phyloP scores from a whole-genome alignment of 1,140 invertebrate species.

The Stegodyphus dumicola region DNA sequence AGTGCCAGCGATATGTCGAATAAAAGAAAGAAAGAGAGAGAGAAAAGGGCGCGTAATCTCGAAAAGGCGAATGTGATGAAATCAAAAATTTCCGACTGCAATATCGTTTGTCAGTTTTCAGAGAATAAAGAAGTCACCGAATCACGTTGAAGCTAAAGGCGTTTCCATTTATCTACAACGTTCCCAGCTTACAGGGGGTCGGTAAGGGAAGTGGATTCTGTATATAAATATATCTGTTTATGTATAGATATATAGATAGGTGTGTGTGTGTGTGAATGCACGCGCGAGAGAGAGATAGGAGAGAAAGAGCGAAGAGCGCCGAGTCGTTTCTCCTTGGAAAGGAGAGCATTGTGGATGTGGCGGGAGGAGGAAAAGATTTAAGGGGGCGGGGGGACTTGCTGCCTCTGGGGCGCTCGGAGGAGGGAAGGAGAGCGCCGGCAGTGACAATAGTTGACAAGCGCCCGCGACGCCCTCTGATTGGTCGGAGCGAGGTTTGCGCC shows the following conservation, averaged over 20 bases:
- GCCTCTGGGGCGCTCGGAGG: slow-evolving; percentile 5
- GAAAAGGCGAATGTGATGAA: slow-evolving; percentile 8
- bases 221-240: too few relatives aligned
- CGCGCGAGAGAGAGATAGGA: too few relatives aligned
- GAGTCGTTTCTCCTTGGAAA: too few relatives aligned
- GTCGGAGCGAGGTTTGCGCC: slow-evolving; percentile 38
- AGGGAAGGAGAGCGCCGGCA: background rate
- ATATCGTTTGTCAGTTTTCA: background rate
- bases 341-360: slow-evolving; percentile 9
- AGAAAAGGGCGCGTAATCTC: background rate
- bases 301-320: too few relatives aligned
- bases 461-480: slow-evolving; percentile 58
- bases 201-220: background rate
- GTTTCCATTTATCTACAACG: slow-evolving; percentile 42
- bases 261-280: too few relatives aligned
- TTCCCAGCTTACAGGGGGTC: background rate
- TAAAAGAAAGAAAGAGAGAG: background rate
- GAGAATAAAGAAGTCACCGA: slow-evolving; percentile 10
- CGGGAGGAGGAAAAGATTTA: slow-evolving; percentile 15
- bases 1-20: too few relatives aligned
- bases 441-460: slow-evolving; percentile 61
- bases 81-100: background rate
- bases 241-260: too few relatives aligned
- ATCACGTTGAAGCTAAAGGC: slow-evolving; percentile 39
- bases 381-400: slow-evolving; percentile 18